phyloP scores from a whole-genome alignment of 1,140 invertebrate species.

The Pseudobourletiella spinata region DNA sequence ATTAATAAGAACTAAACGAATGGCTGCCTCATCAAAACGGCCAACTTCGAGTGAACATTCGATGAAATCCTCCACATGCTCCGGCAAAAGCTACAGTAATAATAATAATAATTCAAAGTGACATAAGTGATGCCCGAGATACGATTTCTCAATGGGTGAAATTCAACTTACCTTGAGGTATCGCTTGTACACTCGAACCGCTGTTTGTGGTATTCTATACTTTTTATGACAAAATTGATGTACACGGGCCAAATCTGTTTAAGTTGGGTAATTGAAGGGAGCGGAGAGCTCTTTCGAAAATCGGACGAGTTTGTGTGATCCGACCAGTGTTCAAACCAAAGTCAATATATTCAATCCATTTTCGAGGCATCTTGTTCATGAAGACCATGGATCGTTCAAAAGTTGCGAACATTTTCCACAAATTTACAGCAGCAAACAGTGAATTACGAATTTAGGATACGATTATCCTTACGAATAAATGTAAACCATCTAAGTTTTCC shows the following conservation, averaged over 20 bases:
- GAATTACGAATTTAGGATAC: too few species aligned
- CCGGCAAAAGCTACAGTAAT: conserved; percentile 62
- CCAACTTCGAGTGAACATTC: conserved; percentile 79
- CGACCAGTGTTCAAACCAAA: conserved; percentile 83
- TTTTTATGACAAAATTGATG: conserved; percentile 77
- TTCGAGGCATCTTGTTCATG: conserved; percentile 99
- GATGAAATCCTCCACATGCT: conserved; percentile 95
- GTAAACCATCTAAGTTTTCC: too few species aligned
- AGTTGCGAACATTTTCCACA: conserved; percentile 39
- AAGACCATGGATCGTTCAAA: conserved; percentile 94
- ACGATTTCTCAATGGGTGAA: too few species aligned
- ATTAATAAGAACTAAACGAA: conserved; percentile 87
- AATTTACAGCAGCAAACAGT: neutral
- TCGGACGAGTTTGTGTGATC: conserved; percentile 79
- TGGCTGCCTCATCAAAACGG: conserved; percentile 86
- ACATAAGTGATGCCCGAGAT: too few species aligned
- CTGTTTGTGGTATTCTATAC: conserved; percentile 90
- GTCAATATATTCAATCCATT: conserved; percentile 95
- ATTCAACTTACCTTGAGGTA: conserved; percentile 84
- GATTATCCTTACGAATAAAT: too few species aligned
- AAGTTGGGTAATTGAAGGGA: conserved; percentile 95
- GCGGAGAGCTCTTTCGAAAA: conserved; percentile 85
- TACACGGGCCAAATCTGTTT: conserved; percentile 96
- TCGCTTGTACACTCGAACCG: conserved; percentile 84
- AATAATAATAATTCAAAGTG: conserved; percentile 29